Percentiles rank a stretch among this genome's conserved stretches.
phyloP scores from a whole-genome alignment of 2,888 invertebrate genomes.

The Agrochola macilenta region DNA sequence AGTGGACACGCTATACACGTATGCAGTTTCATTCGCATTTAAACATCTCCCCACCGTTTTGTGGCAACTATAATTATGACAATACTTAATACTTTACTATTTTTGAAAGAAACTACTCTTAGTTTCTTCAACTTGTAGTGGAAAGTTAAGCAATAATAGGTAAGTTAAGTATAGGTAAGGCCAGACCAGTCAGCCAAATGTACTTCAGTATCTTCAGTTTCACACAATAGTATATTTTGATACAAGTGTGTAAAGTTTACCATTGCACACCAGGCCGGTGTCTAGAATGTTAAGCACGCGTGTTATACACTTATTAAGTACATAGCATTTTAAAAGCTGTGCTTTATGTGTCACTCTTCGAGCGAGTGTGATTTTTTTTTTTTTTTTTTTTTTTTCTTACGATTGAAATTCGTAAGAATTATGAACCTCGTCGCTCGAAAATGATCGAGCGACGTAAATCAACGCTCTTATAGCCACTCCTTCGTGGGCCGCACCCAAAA shows the following conservation, averaged over 20 bases:
- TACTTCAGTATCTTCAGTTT: background rate
- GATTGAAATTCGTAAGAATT: background rate
- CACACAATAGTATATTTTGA: background rate
- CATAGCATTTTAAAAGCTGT: no score
- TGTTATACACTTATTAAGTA: no score
- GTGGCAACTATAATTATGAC: background rate
- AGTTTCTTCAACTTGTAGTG: background rate
- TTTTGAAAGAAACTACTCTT: background rate
- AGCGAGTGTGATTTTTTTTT: background rate
- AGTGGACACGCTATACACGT: no score
- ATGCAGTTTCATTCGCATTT: background rate
- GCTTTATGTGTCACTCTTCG: background rate
- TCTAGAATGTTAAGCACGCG: no score
- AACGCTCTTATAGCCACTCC: background rate
- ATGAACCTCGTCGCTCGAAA: background rate
- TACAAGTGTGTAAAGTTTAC: background rate
- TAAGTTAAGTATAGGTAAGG: background rate
- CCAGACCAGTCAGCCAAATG: background rate
- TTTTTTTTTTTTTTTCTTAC: background rate
- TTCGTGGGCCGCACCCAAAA: slow-evolving; percentile 1
- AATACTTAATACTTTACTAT: background rate
- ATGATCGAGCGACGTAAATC: background rate
- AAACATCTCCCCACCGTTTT: background rate
- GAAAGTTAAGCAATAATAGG: background rate
- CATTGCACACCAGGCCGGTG: background rate